phyloP scores from a whole-genome alignment of 1,140 invertebrate species.

The Brachionus manjavacas region DNA sequence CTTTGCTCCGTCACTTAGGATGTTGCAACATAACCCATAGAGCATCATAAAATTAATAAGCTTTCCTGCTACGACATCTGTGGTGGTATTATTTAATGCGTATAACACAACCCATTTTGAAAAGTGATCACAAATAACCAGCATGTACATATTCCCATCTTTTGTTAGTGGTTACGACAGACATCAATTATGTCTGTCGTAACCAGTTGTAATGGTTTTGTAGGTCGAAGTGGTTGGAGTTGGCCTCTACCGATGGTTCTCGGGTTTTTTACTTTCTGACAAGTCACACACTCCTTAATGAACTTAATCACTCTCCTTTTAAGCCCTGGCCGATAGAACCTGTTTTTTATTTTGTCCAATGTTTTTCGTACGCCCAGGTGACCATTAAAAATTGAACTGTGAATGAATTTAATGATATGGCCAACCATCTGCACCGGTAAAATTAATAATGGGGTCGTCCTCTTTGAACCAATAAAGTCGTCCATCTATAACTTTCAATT shows the following conservation, averaged over 20 bases:
- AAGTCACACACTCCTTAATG: background rate
- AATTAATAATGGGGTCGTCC: background rate
- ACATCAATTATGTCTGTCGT: conserved; percentile 14
- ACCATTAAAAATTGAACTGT: background rate
- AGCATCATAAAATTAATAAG: background rate
- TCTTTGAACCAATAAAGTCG: conserved; percentile 4
- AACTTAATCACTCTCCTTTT: background rate
- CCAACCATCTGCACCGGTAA: background rate
- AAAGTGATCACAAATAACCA: conserved; percentile 54
- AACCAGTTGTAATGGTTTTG: conserved; percentile 9
- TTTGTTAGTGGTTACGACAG: conserved; percentile 43
- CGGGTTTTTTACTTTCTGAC: conserved; percentile 37
- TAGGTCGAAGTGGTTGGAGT: background rate
- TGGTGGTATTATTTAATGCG: background rate
- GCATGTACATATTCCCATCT: conserved; percentile 49
- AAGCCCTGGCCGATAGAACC: background rate
- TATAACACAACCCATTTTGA: conserved; percentile 54
- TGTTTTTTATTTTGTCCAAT: background rate
- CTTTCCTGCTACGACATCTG: background rate
- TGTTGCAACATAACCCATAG: background rate
- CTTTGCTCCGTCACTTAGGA: background rate
- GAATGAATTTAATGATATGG: background rate
- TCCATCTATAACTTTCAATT: background rate
- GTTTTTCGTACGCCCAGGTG: conserved; percentile 23
- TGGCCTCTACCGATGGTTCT: background rate